Conservation (phyloP, 2,888 invertebrate genomes). For the Cepaea hortensis region DNA sequence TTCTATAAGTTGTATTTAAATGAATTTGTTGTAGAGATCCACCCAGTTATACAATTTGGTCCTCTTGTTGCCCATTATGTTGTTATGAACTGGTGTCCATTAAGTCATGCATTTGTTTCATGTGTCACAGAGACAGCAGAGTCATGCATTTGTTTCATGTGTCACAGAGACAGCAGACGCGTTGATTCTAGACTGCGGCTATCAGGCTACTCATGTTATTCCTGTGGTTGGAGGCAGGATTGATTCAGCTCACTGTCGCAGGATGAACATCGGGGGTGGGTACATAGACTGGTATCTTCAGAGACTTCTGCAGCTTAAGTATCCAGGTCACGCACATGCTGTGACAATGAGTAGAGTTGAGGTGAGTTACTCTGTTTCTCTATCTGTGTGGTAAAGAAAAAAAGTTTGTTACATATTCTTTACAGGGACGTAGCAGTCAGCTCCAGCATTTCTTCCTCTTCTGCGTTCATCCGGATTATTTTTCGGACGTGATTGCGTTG, state of each 20-base stretch:
- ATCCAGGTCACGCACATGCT: slow-evolving; percentile 91
- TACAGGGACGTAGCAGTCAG: too few species aligned
- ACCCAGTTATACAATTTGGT: too few species aligned
- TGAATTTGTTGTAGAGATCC: too few species aligned
- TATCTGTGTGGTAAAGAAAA: too few species aligned
- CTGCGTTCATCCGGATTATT: too few species aligned
- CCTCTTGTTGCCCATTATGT: too few species aligned
- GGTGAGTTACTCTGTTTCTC: slow-evolving; percentile 74
- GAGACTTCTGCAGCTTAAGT: slow-evolving; percentile 91
- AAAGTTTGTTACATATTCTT: too few species aligned
- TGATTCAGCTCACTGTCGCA: slow-evolving; percentile 83
- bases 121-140: slow-evolving; percentile 71
- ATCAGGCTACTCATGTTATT: slow-evolving; percentile 91
- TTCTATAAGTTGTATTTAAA: too few species aligned
- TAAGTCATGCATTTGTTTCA: background rate
- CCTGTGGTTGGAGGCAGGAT: slow-evolving; percentile 85
- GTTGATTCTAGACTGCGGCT: slow-evolving; percentile 89
- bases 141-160: background rate
- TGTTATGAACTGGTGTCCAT: background rate
- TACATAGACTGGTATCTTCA: slow-evolving; percentile 91
- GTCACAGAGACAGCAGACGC: slow-evolving; percentile 78
- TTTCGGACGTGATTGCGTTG: too few species aligned
- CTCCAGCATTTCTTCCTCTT: too few species aligned
- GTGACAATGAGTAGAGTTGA: slow-evolving; percentile 91
- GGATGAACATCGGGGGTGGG: slow-evolving; percentile 91